Base-by-base conservation (phyloP, 30 jellyfish, hydroid and myxozoan genomes). In the Mastigias papua region DNA sequence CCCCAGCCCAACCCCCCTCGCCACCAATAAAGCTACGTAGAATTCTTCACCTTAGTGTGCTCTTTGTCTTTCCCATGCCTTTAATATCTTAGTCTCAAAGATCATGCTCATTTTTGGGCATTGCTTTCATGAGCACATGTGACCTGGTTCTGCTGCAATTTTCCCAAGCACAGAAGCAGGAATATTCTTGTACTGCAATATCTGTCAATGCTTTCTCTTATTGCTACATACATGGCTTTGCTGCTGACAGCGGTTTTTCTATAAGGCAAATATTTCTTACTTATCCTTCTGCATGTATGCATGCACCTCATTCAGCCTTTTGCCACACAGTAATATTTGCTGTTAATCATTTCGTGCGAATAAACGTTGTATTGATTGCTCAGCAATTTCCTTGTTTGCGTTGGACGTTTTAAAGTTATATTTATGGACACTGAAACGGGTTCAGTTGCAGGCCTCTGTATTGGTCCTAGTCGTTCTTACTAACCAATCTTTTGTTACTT, bases 241-340 rank as follows among this genome's bases (percentile, higher is more conserved):
- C 21, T 58, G 69, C 28, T 77, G 88, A 77, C 88, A 77, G 88
- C 88, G 88, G 88, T 54, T 2, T n/a, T 22, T 10, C 20, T 29
- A 54, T 23, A 54, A 77, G 32, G 88, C 88, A 32, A 27, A 77
- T 77, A 77, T 77, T 57, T 77, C 78, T 30, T 74, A 77, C 88
- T 49, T 25, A 28, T 37, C 23, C 75, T 26, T 25, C 2, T 46
- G 60, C 42, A 63, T 63, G 42, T 26, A 63, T 13, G 8, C 42
- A n/a, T 27, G 42, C 2, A 7, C 23, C 42, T 4, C 10, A n/a
- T 42, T 42, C 22, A 63, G 74, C 74, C 74, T 63, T 63, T 63
- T 27, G 74, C 35, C 74, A 63, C 34, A 63, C 74, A 63, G 19
- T 63, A 22, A 27, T 63, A 13, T 27, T 27, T 8, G 26, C 23